phyloP scores from a whole-genome alignment of 2,113 vertebrate species.

The Podiceps cristatus region DNA sequence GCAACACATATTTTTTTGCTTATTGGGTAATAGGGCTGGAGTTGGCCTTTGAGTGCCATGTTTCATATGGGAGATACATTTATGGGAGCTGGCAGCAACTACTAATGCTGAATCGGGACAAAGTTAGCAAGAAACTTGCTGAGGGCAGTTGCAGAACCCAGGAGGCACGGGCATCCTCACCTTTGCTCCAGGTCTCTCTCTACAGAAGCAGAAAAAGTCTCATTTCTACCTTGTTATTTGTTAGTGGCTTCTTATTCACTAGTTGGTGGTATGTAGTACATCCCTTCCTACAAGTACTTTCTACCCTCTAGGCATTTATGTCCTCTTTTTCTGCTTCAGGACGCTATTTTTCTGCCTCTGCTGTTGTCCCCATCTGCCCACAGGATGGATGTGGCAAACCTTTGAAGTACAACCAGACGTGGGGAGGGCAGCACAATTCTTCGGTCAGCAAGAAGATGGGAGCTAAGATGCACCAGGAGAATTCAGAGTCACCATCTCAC shows the following conservation, averaged over 20 bases:
- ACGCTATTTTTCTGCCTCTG: neutral
- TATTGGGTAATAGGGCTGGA: neutral
- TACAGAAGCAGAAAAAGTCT: neutral
- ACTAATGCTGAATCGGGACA: neutral
- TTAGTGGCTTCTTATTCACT: neutral
- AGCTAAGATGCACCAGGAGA: neutral
- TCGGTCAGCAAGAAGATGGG: neutral
- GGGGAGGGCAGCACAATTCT: neutral
- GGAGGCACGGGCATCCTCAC: neutral
- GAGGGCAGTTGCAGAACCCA: neutral
- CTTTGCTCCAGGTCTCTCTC: neutral
- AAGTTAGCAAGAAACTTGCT: constrained; percentile 36
- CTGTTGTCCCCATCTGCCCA: neutral
- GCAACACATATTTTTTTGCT: neutral
- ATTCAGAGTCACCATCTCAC: neutral
- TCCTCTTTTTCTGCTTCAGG: neutral
- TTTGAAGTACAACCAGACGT: neutral
- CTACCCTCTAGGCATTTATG: neutral
- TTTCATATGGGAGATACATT: neutral
- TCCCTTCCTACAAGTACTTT: neutral
- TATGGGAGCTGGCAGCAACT: neutral
- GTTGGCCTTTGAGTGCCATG: neutral
- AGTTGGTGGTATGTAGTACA: neutral
- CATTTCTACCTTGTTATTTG: neutral
- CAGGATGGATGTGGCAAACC: neutral